Evolutionary conservation across 2,797 vertebrate genomes (phyloP).

Genomic region (Tadarida brasiliensis): DNA sequence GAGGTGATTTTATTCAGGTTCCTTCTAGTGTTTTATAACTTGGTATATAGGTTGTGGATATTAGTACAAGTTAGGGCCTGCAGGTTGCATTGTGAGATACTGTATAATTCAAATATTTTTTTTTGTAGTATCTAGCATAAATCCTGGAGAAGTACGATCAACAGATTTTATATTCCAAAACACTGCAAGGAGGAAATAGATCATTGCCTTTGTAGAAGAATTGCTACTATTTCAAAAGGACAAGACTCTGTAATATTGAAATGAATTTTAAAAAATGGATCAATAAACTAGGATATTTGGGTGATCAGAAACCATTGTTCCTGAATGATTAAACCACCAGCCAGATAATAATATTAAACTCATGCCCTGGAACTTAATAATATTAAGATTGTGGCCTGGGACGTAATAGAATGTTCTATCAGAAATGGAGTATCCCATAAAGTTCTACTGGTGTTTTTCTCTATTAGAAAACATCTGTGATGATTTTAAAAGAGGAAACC

Average conservation of each 20-base stretch:
- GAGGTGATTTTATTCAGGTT: not conserved
- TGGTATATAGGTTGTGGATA: not conserved
- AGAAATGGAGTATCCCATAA: constrained; percentile 16
- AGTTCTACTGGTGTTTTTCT: not conserved
- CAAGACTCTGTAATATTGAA: not conserved
- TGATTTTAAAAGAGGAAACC: constrained; percentile 48
- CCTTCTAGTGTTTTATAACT: not conserved
- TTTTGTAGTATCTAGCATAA: not conserved
- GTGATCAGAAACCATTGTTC: not conserved
- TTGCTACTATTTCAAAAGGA: not conserved
- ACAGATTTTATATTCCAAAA: not conserved
- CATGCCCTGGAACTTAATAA: not conserved
- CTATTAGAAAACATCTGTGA: constrained; percentile 56
- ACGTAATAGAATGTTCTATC: not conserved
- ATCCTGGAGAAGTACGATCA: constrained; percentile 28
- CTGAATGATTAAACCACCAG: constrained; percentile 30
- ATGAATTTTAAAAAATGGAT: not conserved
- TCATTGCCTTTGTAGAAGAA: not conserved
- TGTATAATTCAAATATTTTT: not conserved
- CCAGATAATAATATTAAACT: not conserved
- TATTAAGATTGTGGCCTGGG: not conserved
- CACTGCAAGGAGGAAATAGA: not conserved
- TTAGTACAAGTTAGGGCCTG: not conserved
- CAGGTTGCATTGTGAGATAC: not conserved
- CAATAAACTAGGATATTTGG: not conserved